Base-by-base conservation (phyloP, 1,140 invertebrate genomes). In the Drosophila obscura region DNA sequence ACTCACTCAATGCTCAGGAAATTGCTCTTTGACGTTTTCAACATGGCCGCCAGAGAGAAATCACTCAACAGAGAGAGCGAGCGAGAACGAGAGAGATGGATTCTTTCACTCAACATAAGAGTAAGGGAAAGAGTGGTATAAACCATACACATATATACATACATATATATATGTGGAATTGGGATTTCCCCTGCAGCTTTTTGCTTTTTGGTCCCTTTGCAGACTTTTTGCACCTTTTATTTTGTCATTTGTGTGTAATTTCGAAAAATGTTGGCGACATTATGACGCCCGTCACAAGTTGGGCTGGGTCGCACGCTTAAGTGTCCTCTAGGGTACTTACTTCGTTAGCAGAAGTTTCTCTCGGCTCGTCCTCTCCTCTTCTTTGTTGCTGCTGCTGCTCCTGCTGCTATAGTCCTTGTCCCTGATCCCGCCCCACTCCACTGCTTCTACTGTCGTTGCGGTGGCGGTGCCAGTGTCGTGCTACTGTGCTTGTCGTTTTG, bases 301-400 rank as follows among this genome's bases (percentile, higher is more conserved):
- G 73, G 65, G 62, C 69, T 64, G 84, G 78, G 85, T 90, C 85
- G 76, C 73, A 75, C 85, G 81, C 85, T 91, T 91, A 91, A 91
- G 89, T 91, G 89, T 90, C 89, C 89, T 91, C 89, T 67, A 85
- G 90, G 90, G 84, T 88, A 90, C 88, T 90, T 84, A 84, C 75
- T 90, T 90, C 88, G 82, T 90, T 90, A 88, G 80, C 80, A 90
- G 82, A 90, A 90, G 79, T 87, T 90, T 90, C 65, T 77, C 76
- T 64, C 79, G 68, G 22, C 4, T 71, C 77, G 66, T 59, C 64
- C 79, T 68, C 66, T 46, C 71, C 51, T 50, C 69, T 19, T 58
- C 69, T 65, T 69, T 50, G 66, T 16, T 49, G 7, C 46, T 67
- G 9, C 13, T 60, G 41, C 7, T 61, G 41, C 57, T 50, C 26